Conservation (phyloP, 2,113 vertebrate species). For the Lanius ludovicianus region DNA sequence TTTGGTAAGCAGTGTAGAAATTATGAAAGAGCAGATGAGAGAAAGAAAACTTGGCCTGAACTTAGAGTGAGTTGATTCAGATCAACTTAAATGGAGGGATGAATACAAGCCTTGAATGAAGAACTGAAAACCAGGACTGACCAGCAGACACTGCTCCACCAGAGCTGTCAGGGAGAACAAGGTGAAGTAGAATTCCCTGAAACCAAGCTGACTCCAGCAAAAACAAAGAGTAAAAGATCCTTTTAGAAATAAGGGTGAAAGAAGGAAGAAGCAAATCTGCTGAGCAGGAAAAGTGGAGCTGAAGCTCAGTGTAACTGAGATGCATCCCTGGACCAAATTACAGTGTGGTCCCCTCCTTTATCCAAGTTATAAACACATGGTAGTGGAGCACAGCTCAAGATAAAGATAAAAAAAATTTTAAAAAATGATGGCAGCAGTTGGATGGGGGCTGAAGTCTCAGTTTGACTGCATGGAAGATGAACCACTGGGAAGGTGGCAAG, state of each 20-base stretch:
- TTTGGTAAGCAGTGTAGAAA: neutral
- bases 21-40: neutral
- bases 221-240: neutral
- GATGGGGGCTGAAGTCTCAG: neutral
- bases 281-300: neutral
- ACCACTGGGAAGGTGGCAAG: neutral
- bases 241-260: neutral
- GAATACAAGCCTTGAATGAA: neutral
- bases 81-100: neutral
- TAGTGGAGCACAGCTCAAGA: neutral
- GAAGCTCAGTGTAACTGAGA: neutral
- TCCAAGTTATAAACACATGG: neutral
- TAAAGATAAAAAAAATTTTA: neutral
- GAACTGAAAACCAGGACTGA: neutral
- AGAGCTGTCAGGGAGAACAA: rapidly evolving
- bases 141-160: neutral
- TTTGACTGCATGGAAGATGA: neutral
- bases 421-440: neutral
- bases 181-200: neutral
- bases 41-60: slow-evolving; percentile 14
- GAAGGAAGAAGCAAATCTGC: neutral
- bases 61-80: neutral
- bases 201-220: neutral
- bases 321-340: neutral
- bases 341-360: neutral